Evolutionary conservation across 2,888 invertebrate genomes (phyloP).

Genomic region (Eilema griseolum): DNA sequence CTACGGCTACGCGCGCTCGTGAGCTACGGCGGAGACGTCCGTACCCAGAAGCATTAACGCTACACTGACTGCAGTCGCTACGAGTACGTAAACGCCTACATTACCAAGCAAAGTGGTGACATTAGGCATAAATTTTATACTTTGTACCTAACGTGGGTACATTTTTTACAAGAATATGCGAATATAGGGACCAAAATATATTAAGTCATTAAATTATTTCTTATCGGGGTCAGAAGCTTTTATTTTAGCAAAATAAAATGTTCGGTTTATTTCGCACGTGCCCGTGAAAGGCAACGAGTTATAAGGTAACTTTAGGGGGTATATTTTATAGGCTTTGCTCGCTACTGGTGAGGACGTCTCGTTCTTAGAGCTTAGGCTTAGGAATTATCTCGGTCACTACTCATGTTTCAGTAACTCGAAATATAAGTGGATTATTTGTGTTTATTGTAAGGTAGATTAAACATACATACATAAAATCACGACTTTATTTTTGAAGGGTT

Average conservation of each 20-base stretch:
- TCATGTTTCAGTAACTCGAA: constrained; percentile 28
- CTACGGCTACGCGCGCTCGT: constrained; percentile 47
- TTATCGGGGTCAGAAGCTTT: constrained; percentile 41
- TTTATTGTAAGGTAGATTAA: neutral
- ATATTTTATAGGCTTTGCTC: constrained; percentile 41
- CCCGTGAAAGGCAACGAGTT: constrained; percentile 30
- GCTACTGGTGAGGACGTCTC: constrained; percentile 35
- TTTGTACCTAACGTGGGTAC: constrained; percentile 50
- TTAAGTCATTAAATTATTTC: constrained; percentile 42
- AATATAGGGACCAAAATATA: constrained; percentile 43
- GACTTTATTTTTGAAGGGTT: too few species aligned
- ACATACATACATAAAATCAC: too few species aligned
- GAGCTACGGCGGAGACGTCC: constrained; percentile 73
- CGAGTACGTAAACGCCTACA: constrained; percentile 37
- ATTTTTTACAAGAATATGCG: constrained; percentile 51
- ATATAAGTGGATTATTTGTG: neutral
- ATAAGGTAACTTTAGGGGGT: constrained; percentile 48
- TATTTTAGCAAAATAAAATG: constrained; percentile 39
- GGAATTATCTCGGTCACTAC: constrained; percentile 36
- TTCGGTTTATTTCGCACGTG: constrained; percentile 33
- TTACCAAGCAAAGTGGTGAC: constrained; percentile 36
- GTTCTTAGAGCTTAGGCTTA: constrained; percentile 35
- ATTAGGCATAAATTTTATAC: constrained; percentile 55
- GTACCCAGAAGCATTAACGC: constrained; percentile 57
- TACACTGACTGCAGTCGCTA: constrained; percentile 61